Percentiles rank a stretch among this genome's conserved stretches.
These are phyloP conservation scores for Adelognathus sp. DNA, from an alignment of 2,888 invertebrate genomes.

Conservation along the genomic window DNA sequence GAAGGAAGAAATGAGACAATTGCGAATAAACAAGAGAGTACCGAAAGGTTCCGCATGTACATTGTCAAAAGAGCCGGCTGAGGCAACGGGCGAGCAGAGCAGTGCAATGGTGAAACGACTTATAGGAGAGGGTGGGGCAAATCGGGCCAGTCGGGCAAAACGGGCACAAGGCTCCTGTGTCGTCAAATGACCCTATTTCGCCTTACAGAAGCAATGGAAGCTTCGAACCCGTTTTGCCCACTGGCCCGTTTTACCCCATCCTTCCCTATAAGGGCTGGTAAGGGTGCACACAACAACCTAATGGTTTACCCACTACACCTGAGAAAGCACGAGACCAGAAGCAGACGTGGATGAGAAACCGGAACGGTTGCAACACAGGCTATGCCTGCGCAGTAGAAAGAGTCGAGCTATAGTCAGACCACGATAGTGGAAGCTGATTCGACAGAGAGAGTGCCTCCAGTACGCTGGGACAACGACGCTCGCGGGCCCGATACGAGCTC, in stretches of 20 bases:
- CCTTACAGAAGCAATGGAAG: too few species aligned
- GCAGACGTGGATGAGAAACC: conserved; percentile 2
- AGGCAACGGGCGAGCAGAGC: not conserved
- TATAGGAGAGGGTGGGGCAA: not conserved
- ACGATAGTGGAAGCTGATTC: conserved; percentile 70
- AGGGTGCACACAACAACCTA: not conserved
- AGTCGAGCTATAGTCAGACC: conserved; percentile 57
- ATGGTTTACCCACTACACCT: not conserved
- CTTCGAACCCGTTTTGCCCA: too few species aligned
- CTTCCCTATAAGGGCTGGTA: not conserved
- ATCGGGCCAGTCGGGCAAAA: too few species aligned
- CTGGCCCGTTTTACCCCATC: too few species aligned
- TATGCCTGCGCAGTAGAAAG: conserved; percentile 44
- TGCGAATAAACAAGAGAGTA: not conserved
- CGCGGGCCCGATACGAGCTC: conserved; percentile 15
- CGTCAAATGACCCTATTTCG: too few species aligned
- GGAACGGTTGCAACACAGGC: conserved; percentile 3
- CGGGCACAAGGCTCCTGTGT: too few species aligned
- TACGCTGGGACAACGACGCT: not conserved
- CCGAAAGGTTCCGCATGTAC: conserved; percentile 54
- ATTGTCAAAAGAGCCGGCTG: conserved; percentile 47
- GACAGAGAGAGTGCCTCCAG: conserved; percentile 25
- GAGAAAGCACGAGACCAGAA: not conserved
- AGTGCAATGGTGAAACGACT: not conserved
- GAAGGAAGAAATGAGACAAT: not conserved